Base-by-base conservation (phyloP, 2,113 vertebrate species). In the Eptatretus burgeri region DNA sequence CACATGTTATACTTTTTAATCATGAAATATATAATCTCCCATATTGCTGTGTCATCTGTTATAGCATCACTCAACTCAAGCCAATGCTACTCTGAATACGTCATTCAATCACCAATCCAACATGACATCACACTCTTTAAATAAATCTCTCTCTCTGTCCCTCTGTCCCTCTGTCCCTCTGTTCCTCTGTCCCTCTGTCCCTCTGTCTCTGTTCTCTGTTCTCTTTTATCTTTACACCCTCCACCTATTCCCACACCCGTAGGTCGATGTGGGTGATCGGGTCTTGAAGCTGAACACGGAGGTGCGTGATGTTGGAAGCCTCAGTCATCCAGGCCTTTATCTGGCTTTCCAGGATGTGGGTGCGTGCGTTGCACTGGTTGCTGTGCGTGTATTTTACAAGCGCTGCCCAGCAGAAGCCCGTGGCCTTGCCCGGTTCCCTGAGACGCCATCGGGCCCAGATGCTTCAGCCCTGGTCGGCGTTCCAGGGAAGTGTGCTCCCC, bases 251-350 rank as follows among this genome's bases (percentile, higher is more conserved):
- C 27, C 27, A 5, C 27, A 41, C 27, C 27, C 91, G 3, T 89
- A 98, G 70, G 85, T 96, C 75, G 91, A 98, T 78, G 89, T 98
- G 49, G 91, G 91, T 0, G 91, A 95, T 69, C 76, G 91, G 66
- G 85, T 98, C 76, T 95, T 98, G 85, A 98, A 98, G 72, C 76
- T 98, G 53, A 98, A 98, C 67, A 96, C 89, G 0, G 91, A 98
- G 68, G 79, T 98, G 17, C 77, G 91, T 68, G 88, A 89, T 2
- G 91, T 98, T 2, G 85, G 86, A 0, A 81, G 82, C 0, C 64
- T 96, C 67, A 83, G 76, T 70, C 81, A 77, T 65, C 83, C 86
- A 16, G 91, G 91, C 3, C 94, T 98, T 74, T 95, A 98, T 65
- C 72, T 98, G 80, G 91, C 91, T 64, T 98, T 98, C 68, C 91